Evolutionary conservation across 2,113 vertebrate genomes (phyloP).

Genomic region (Gasterosteus aculeatus): DNA sequence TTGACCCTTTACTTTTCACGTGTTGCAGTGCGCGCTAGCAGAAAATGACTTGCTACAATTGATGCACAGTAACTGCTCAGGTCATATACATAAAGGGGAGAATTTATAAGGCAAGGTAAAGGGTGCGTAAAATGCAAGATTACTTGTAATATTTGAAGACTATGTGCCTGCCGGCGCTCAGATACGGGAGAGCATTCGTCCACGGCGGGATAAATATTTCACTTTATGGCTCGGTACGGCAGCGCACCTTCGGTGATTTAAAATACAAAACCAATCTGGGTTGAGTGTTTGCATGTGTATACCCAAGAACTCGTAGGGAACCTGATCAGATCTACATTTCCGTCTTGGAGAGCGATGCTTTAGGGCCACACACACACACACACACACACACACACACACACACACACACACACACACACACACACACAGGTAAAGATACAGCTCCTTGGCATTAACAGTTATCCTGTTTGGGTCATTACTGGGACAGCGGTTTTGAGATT

Average conservation of each 20-base stretch:
- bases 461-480: slow-evolving; percentile 38
- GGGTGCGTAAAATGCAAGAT: slow-evolving; percentile 51
- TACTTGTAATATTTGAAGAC: slow-evolving; percentile 56
- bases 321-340: slow-evolving; percentile 7
- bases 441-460: slow-evolving; percentile 6
- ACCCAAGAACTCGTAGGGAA: slow-evolving; percentile 9
- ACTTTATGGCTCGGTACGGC: slow-evolving; percentile 17
- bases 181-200: slow-evolving; percentile 38
- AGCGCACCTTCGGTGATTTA: slow-evolving; percentile 12
- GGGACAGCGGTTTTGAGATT: slow-evolving; percentile 41
- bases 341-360: neutral
- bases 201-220: slow-evolving; percentile 51
- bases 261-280: slow-evolving; percentile 1
- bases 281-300: neutral
- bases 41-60: slow-evolving; percentile 69
- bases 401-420: neutral
- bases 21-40: slow-evolving; percentile 59
- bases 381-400: neutral
- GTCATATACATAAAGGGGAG: slow-evolving; percentile 50
- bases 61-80: slow-evolving; percentile 60
- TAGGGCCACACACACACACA: slow-evolving; percentile 1
- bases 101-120: slow-evolving; percentile 46
- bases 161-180: slow-evolving; percentile 36
- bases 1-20: slow-evolving; percentile 68
- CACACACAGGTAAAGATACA: slow-evolving; percentile 12